phyloP scores from a whole-genome alignment of 2,888 invertebrate genomes.

The Andrena chrysosceles region DNA sequence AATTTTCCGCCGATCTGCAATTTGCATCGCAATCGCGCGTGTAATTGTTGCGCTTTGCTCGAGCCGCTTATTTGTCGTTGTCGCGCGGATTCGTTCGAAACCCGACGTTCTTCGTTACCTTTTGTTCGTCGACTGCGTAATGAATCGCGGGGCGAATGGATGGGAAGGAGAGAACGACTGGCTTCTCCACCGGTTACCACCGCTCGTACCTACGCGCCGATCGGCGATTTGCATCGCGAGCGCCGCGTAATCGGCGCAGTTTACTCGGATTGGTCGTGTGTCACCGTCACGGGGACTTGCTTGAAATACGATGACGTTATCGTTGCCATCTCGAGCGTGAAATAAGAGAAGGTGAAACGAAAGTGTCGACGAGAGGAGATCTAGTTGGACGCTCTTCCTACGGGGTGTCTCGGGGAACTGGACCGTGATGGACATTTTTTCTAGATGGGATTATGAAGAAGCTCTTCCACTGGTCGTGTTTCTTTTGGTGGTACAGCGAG shows the following conservation, averaged over 20 bases:
- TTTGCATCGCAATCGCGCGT: constrained; percentile 1
- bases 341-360: not conserved
- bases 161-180: not conserved
- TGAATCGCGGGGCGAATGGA: not conserved
- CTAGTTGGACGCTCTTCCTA: not conserved
- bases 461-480: no score
- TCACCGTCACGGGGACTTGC: not conserved
- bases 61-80: not conserved
- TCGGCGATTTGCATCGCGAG: constrained; percentile 7
- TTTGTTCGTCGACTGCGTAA: constrained; percentile 7
- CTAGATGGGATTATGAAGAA: no score
- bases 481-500: no score
- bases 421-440: not conserved
- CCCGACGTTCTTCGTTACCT: constrained; percentile 13
- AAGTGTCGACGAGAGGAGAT: not conserved
- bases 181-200: not conserved
- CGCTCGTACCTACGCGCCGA: not conserved
- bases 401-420: not conserved
- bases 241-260: not conserved
- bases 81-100: not conserved
- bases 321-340: constrained; percentile 6
- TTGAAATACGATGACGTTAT: constrained; percentile 1
- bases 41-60: not conserved
- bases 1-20: constrained; percentile 19
- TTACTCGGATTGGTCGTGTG: not conserved